Base-by-base conservation (phyloP, 2,888 invertebrate species). In the Melanotus villosus region DNA sequence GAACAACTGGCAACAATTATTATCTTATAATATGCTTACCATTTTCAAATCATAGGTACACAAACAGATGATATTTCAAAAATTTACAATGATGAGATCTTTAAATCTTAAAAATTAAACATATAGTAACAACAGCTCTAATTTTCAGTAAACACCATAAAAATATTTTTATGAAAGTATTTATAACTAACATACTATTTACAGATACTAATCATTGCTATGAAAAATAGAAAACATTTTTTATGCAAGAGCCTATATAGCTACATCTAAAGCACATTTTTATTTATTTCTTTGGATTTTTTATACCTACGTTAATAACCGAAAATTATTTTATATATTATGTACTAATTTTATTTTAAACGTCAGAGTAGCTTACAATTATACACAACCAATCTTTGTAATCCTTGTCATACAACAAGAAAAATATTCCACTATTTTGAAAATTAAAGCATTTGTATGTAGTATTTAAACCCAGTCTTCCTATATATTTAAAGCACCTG, bases 1-100 rank as follows among this genome's bases (percentile, higher is more conserved):
- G 63, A 63, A 57, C 68, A 63, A 68, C 57, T 58, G 47, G 62
- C 63, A 63, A 63, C 56, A 68, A 68, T 68, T 56, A 62, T 56
- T 59, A 58, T 58, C 30, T 59, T 47, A 26, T n/a, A n/a, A n/a
- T 57, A 57, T 26, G 47, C 47, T 43, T 19, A 65, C 18, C 38
- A 59, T 3, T 62, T 66, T 54, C 41, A 57, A 66, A 59, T 52
- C 30, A 56, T 64, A 26, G 26, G 26, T 26, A 52, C 34, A 62
- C 26, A 18, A 52, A 32, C 10, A 9, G 9, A 32, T 18, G 32
- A 9, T 18, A 52, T 52, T 32, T 32, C 52, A 52, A 36, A 65
- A 65, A 65, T 47, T 43, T 23, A 67, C 62, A 56, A 45, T 18
- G 34, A 67, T 34, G 60, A 67, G 62, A 67, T 67, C 62, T 21